Conservation (phyloP, 1,140 invertebrate genomes). For the Drosophila neocordata region DNA sequence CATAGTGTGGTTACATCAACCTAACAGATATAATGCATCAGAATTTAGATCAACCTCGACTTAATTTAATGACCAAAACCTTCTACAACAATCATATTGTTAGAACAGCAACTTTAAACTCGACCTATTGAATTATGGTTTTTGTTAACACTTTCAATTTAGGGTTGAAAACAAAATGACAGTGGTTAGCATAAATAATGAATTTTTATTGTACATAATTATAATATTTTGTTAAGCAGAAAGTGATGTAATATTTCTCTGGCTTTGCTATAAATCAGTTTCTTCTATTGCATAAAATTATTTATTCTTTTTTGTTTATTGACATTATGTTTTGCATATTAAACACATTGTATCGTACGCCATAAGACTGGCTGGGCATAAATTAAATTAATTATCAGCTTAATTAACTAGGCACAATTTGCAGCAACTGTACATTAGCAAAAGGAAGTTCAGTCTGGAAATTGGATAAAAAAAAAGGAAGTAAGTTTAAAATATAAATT, state of each 20-base stretch:
- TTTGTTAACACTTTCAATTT: neutral
- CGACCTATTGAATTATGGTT: neutral
- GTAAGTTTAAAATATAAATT: neutral
- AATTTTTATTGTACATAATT: constrained; percentile 14
- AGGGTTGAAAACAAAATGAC: neutral
- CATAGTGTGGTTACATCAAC: too few species aligned
- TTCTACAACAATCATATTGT: too few species aligned
- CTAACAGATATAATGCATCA: too few species aligned
- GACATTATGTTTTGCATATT: constrained; percentile 34
- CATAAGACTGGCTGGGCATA: constrained; percentile 30
- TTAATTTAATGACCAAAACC: too few species aligned
- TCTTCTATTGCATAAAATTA: constrained; percentile 41
- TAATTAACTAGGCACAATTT: neutral
- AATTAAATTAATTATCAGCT: constrained; percentile 27
- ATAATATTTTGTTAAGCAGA: constrained; percentile 8
- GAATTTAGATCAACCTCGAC: too few species aligned
- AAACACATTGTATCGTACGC: constrained; percentile 35
- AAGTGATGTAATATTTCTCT: constrained; percentile 25
- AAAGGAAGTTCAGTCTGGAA: too few species aligned
- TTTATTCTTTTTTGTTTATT: constrained; percentile 25
- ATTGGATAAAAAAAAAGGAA: too few species aligned
- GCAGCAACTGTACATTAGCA: neutral
- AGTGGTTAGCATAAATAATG: constrained; percentile 27
- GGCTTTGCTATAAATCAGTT: constrained; percentile 36
- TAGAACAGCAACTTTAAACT: neutral